Conservation (phyloP, 1,140 invertebrate genomes). For the Lasaia peninsularis region DNA sequence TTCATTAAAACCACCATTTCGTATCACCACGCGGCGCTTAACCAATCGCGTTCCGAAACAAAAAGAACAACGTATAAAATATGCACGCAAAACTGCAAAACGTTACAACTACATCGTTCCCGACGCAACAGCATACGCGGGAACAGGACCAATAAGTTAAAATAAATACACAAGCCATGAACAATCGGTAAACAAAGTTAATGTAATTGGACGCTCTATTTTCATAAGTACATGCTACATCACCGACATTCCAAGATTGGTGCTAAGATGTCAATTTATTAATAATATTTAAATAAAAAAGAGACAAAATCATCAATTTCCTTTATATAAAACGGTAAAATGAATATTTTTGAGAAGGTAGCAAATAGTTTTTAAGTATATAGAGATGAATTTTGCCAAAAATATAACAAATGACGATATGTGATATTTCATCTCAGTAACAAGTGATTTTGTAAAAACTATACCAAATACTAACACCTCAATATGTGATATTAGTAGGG, state of each 20-base stretch:
- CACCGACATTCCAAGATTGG: slow-evolving; percentile 8
- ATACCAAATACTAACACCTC: too few relatives aligned
- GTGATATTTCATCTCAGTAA: too few relatives aligned
- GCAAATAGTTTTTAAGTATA: too few relatives aligned
- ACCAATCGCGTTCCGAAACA: slow-evolving; percentile 32
- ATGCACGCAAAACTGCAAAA: slow-evolving; percentile 33
- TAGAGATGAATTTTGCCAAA: too few relatives aligned
- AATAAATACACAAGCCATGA: slow-evolving; percentile 17
- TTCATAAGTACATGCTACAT: slow-evolving; percentile 17
- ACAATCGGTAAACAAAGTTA: slow-evolving; percentile 10
- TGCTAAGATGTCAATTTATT: background rate
- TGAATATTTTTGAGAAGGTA: background rate
- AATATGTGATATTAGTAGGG: too few relatives aligned
- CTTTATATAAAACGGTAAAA: too few relatives aligned
- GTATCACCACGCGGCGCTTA: slow-evolving; percentile 18
- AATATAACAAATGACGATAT: too few relatives aligned
- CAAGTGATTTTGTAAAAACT: too few relatives aligned
- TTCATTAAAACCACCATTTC: slow-evolving; percentile 9
- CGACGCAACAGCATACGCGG: slow-evolving; percentile 9
- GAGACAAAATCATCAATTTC: background rate
- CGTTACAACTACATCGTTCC: slow-evolving; percentile 11
- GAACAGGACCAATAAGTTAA: slow-evolving; percentile 15
- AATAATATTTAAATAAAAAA: background rate
- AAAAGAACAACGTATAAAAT: slow-evolving; percentile 34
- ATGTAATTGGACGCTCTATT: slow-evolving; percentile 8